A percentile compares a stretch with the other conserved stretches of the same genome.
Conservation (phyloP, 2,113 vertebrate genomes). For the Percina caprodes region DNA sequence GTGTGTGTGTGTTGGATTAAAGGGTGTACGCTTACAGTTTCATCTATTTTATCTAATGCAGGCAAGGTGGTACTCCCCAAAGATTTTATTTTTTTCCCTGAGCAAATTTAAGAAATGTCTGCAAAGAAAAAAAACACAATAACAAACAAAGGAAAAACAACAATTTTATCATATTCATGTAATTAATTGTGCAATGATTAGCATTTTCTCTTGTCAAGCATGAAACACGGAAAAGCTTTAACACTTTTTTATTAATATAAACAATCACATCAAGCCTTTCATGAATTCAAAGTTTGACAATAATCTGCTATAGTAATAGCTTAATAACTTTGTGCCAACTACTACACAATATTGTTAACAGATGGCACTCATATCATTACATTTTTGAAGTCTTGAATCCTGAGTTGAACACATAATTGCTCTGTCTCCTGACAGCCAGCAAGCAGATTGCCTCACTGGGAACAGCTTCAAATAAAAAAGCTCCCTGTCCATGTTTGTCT, state of each 20-base stretch:
- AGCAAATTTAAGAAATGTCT: slow-evolving; percentile 78
- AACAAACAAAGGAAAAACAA: slow-evolving; percentile 75
- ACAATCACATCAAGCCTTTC: slow-evolving; percentile 49
- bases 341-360: slow-evolving; percentile 49
- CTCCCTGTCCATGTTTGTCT: slow-evolving; percentile 67
- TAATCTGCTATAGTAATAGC: slow-evolving; percentile 39
- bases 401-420: slow-evolving; percentile 56
- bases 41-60: slow-evolving; percentile 81
- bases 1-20: slow-evolving; percentile 73
- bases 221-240: slow-evolving; percentile 49
- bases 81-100: slow-evolving; percentile 68
- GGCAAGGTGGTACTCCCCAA: slow-evolving; percentile 79
- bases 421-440: slow-evolving; percentile 52
- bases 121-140: slow-evolving; percentile 59
- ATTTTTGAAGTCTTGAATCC: slow-evolving; percentile 59
- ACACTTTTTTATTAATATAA: slow-evolving; percentile 52
- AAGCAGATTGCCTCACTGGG: slow-evolving; percentile 54
- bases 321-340: slow-evolving; percentile 32
- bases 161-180: slow-evolving; percentile 69
- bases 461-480: slow-evolving; percentile 52
- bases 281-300: slow-evolving; percentile 49
- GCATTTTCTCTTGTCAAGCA: slow-evolving; percentile 75
- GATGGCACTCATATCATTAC: slow-evolving; percentile 55
- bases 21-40: slow-evolving; percentile 79
- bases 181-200: slow-evolving; percentile 80